Conservation (phyloP, 1,140 invertebrate genomes). For the Trissolcus basalis region DNA sequence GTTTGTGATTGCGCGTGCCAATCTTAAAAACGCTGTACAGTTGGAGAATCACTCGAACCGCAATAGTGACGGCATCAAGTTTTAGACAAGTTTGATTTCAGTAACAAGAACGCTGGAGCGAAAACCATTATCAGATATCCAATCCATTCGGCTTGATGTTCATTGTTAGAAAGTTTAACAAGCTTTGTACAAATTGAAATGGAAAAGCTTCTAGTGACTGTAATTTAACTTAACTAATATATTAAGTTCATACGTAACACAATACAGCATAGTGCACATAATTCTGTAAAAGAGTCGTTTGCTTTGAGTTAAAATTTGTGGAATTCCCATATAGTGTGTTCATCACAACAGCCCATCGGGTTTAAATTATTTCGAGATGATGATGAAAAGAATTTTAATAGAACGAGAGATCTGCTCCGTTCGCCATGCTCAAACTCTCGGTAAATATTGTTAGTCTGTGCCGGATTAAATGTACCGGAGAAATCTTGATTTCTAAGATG, state of each 20-base stretch:
- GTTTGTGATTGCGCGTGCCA: constrained; percentile 45
- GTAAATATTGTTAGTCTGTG: too few species aligned
- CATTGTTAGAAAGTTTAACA: constrained; percentile 59
- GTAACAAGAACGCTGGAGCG: constrained; percentile 56
- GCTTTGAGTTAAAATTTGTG: too few species aligned
- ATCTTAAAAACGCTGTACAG: constrained; percentile 43
- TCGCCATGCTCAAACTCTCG: too few species aligned
- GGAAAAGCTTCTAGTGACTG: constrained; percentile 51
- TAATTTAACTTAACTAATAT: constrained; percentile 55
- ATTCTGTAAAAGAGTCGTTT: too few species aligned
- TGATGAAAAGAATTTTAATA: too few species aligned
- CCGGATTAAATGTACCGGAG: too few species aligned
- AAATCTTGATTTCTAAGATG: too few species aligned
- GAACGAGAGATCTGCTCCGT: too few species aligned
- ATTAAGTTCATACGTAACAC: constrained; percentile 29
- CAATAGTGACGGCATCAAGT: constrained; percentile 55
- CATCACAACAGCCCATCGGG: too few species aligned
- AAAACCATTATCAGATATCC: constrained; percentile 60
- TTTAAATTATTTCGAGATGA: too few species aligned
- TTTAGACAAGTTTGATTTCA: constrained; percentile 61
- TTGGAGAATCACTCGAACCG: constrained; percentile 56
- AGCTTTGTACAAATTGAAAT: constrained; percentile 60
- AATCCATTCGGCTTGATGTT: constrained; percentile 58
- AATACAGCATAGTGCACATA: background rate
- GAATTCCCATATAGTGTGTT: too few species aligned